These are phyloP conservation scores for Magallana gigas DNA, from an alignment of 1,140 invertebrate genomes.

Conservation along the genomic window DNA sequence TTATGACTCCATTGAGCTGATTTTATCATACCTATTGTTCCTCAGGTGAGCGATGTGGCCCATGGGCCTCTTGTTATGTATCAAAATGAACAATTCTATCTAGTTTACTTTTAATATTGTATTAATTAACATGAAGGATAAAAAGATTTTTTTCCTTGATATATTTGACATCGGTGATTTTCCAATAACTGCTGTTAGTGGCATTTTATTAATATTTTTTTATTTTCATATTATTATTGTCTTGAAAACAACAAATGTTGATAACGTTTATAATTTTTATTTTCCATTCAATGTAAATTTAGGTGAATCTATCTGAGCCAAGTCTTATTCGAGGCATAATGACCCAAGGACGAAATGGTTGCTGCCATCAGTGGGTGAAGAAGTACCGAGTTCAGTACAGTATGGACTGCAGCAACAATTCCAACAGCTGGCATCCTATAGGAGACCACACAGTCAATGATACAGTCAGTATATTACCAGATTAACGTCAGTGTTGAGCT, in stretches of 20 bases:
- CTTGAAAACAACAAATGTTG: background rate
- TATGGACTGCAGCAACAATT: slow-evolving; percentile 56
- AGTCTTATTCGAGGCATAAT: slow-evolving; percentile 57
- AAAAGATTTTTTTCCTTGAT: too few species aligned
- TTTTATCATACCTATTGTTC: too few species aligned
- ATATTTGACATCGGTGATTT: too few species aligned
- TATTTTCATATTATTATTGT: background rate
- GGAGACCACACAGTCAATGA: slow-evolving; percentile 55
- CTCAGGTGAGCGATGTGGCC: too few species aligned
- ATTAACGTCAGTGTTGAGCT: too few species aligned
- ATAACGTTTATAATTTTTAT: background rate
- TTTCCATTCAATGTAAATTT: background rate
- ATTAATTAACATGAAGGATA: too few species aligned
- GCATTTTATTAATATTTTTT: slow-evolving; percentile 7
- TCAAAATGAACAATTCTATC: background rate
- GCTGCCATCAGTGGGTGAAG: slow-evolving; percentile 62
- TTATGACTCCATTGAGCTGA: too few species aligned
- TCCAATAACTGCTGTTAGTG: too few species aligned
- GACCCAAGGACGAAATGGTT: slow-evolving; percentile 64
- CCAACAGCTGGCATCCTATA: slow-evolving; percentile 53
- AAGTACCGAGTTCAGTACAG: slow-evolving; percentile 63
- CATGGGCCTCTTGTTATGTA: too few species aligned
- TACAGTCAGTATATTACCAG: slow-evolving; percentile 39
- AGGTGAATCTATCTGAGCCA: slow-evolving; percentile 61
- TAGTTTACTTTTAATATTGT: too few species aligned